Evolutionary conservation across 2,888 invertebrate species (phyloP), one percentile per base, ranked within the genome.

Genomic region (Thecocarcelia acutangulata): DNA sequence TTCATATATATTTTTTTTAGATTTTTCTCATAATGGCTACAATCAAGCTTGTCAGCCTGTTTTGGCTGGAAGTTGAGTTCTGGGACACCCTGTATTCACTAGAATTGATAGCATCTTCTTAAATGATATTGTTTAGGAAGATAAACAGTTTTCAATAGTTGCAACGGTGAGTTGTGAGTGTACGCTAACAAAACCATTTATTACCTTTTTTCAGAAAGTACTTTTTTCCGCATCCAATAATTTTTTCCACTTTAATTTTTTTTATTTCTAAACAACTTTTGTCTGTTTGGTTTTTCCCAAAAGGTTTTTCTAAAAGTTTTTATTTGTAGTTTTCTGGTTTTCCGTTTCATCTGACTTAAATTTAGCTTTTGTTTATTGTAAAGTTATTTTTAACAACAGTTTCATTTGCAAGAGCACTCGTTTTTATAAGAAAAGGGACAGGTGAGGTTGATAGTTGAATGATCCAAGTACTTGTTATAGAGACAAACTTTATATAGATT

Each of bases 271-370:
- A 70, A 19, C 19, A 59, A 69, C 44, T 69, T 77, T 64, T 48
- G 21, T 17, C 50, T 40, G 28, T 64, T 70, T 50, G 64, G 56
- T 48, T 70, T 77, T 64, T 13, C 63, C 54, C 44, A 77, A 69
- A 69, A 54, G 52, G 52, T 69, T 66, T 66, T 69, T 61, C 12
- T 54, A 28, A 9, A 54, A 46, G 3, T 48, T 77, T 64, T 58
- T 63, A 9, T 56, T 63, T 63, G 11, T 44, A 42, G n/a, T 42
- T 72, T 72, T 24, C 42, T 37, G 15, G 54, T 13, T 63, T 76
- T 76, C 58, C 52, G 19, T 59, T 52, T 75, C 59, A 69, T 76
- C 37, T 54, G 54, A 61, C 37, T 61, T 61, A 61, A 59, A 69
- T 46, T 61, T 54, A 15, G n/a, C 64, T 73, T 61, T 61, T 68